phyloP scores from a whole-genome alignment of 2,113 vertebrate genomes.

The Paratilapia polleni region DNA sequence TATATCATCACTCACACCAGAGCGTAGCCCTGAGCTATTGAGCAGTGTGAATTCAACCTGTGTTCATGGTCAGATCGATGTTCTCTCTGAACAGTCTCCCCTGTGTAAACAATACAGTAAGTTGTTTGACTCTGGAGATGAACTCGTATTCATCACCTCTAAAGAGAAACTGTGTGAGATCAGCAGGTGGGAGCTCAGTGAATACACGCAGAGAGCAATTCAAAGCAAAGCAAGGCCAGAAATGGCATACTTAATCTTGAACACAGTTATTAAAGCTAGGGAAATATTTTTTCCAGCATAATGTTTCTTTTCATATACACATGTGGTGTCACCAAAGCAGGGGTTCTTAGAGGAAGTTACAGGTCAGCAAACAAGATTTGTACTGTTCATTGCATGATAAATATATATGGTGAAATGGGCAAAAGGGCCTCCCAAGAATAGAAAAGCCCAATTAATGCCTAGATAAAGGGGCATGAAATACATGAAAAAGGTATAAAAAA shows the following conservation, averaged over 20 bases:
- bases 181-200: slow-evolving; percentile 9
- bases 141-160: slow-evolving; percentile 66
- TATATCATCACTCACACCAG: slow-evolving; percentile 51
- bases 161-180: slow-evolving; percentile 59
- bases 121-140: slow-evolving; percentile 63
- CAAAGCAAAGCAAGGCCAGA: slow-evolving; percentile 1
- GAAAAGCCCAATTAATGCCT: not conserved
- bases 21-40: slow-evolving; percentile 47
- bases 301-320: slow-evolving; percentile 4
- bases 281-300: slow-evolving; percentile 1
- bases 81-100: slow-evolving; percentile 54
- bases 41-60: slow-evolving; percentile 49
- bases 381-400: not conserved
- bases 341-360: not conserved
- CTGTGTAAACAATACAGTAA: slow-evolving; percentile 71
- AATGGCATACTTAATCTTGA: slow-evolving; percentile 9
- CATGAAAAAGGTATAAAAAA: not conserved
- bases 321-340: not conserved
- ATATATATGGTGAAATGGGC: not conserved
- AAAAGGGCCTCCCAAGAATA: not conserved
- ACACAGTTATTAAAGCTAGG: not conserved
- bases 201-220: slow-evolving; percentile 35
- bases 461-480: not conserved
- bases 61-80: slow-evolving; percentile 65
- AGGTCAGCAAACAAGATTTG: not conserved